Conservation (phyloP, 2,797 vertebrate species). For the Saxicola maurus region DNA sequence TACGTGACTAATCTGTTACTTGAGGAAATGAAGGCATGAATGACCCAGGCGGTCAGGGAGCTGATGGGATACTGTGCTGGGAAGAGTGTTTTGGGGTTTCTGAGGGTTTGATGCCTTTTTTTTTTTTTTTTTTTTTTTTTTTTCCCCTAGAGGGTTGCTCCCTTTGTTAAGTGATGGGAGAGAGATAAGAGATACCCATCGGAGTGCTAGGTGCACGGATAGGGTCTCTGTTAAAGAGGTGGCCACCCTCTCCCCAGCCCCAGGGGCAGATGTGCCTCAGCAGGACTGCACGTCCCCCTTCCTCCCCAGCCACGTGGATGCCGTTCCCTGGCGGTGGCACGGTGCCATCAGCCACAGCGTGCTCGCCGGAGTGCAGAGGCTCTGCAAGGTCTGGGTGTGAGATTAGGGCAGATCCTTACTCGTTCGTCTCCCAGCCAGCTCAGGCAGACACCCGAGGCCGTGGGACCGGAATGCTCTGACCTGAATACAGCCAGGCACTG, state of each 20-base stretch:
- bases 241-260: background rate
- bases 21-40: conserved; percentile 30
- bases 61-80: background rate
- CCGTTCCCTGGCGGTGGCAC: background rate
- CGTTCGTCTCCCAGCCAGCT: background rate
- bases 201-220: background rate
- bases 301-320: background rate
- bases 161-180: background rate
- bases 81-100: background rate
- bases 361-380: background rate
- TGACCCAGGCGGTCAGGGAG: conserved; percentile 11
- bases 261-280: background rate
- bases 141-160: background rate
- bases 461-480: background rate
- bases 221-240: background rate
- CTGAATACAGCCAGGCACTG: background rate
- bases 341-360: background rate
- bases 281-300: background rate
- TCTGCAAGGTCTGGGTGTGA: conserved; percentile 1
- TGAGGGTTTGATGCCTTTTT: background rate
- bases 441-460: background rate
- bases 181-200: background rate
- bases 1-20: conserved; percentile 59
- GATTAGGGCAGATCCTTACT: conserved; percentile 6
- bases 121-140: rapidly evolving